Base-by-base conservation (phyloP, 1,140 invertebrate species). In the Lepidurus apus region DNA sequence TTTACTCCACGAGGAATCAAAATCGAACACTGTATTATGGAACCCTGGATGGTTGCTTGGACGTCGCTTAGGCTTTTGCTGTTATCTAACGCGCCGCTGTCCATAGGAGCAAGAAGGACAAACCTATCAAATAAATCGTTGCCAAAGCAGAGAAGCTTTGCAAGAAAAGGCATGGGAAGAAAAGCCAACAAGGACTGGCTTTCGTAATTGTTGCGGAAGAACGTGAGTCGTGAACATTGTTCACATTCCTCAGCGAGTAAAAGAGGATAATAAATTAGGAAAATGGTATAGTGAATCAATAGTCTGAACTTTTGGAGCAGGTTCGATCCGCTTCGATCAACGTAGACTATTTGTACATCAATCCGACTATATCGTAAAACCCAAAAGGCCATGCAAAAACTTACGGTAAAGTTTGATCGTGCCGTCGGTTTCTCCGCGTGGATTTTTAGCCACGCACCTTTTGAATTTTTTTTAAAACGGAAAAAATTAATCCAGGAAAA, bases 381-480 rank as follows among this genome's bases (percentile, higher is more conserved):
- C 6, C 6, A 65, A 13, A 65, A 17, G 0, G 53, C 17, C 17
- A 65, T 65, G 21, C 17, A 65, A 75, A 75, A 78, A 92, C 93
- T 93, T 89, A 96, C 94, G 93, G 84, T 96, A 96, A 74, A 96
- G 87, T 82, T 93, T 89, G 83, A 97, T 96, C 65, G 91, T 92
- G 73, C 95, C 95, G 84, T 97, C 95, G 7, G 94, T 96, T 85
- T 96, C 94, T 79, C 95, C 95, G 77, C 94, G 87, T 42, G 93
- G 93, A 88, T 96, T 96, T 86, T 96, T 96, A 53, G 94, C 95
- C 3, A 96, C 92, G 84, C 95, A 97, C 85, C 95, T 95, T 96
- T 96, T 75, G 89, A 34, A 42, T 43, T 43, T 24, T 24, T 43
- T 43, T 24, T 24, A 24, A 47, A 26, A 47, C 34, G 1, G 75